Percentiles rank a stretch among this genome's conserved stretches.
phyloP scores from a whole-genome alignment of 1,140 invertebrate genomes.

The Papilio machaon region DNA sequence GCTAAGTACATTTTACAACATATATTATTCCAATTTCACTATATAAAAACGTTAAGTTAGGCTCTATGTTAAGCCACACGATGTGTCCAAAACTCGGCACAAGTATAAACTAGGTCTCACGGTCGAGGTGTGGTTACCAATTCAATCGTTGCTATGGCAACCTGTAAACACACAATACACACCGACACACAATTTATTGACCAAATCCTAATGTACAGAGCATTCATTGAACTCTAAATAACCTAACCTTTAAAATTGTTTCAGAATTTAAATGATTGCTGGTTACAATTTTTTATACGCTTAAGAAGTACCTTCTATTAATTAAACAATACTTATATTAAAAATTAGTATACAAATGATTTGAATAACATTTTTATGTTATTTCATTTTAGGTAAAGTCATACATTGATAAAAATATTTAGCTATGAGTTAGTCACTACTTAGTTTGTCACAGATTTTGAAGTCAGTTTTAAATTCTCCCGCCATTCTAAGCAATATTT shows the following conservation, averaged over 20 bases:
- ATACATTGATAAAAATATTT: background rate
- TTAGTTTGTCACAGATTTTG: background rate
- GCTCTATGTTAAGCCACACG: conserved; percentile 26
- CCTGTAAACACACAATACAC: conserved; percentile 63
- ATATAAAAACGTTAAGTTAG: background rate
- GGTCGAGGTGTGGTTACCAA: conserved; percentile 67
- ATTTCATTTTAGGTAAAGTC: too few species aligned
- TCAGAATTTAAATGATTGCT: background rate
- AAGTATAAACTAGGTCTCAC: conserved; percentile 58
- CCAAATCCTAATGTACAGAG: conserved; percentile 55
- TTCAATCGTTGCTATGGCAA: conserved; percentile 59
- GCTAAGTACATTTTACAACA: background rate
- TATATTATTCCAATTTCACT: background rate
- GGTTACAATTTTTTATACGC: background rate
- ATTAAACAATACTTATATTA: too few species aligned
- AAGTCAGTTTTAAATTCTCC: conserved; percentile 16
- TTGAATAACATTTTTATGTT: background rate
- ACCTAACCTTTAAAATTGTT: background rate
- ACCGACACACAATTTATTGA: conserved; percentile 62
- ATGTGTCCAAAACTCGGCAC: conserved; percentile 42
- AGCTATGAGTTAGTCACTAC: background rate
- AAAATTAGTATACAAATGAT: background rate
- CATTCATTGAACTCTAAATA: conserved; percentile 33
- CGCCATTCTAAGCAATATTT: background rate
- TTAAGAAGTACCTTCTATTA: too few species aligned